phyloP scores from a whole-genome alignment of 2,888 invertebrate genomes.

The Heliothis peltigera region DNA sequence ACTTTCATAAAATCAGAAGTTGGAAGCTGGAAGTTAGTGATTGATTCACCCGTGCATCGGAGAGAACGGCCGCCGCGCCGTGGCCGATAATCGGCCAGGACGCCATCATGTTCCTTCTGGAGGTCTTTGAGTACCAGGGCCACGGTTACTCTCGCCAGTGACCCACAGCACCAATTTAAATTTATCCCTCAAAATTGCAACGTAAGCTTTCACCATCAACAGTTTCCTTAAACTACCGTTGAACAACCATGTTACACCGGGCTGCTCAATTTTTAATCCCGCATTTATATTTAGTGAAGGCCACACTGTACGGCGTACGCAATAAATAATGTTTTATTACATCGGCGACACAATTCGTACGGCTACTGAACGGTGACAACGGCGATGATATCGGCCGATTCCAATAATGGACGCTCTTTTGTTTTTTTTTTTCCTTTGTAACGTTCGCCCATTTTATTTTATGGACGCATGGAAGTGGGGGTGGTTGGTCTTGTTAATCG shows the following conservation, averaged over 20 bases:
- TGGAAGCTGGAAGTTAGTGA: too few species aligned
- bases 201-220: background rate
- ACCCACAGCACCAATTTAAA: too few species aligned
- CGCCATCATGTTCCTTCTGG: too few species aligned
- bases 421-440: constrained; percentile 45
- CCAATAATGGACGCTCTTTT: constrained; percentile 42
- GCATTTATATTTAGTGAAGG: constrained; percentile 40
- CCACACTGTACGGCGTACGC: constrained; percentile 11
- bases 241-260: background rate
- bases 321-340: constrained; percentile 53
- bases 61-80: too few species aligned
- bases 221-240: background rate
- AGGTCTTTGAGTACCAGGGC: too few species aligned
- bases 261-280: constrained; percentile 43
- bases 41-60: too few species aligned
- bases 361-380: constrained; percentile 39
- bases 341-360: constrained; percentile 39
- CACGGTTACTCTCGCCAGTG: too few species aligned
- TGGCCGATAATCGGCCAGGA: too few species aligned
- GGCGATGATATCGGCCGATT: constrained; percentile 42
- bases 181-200: background rate
- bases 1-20: too few species aligned
- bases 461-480: background rate
- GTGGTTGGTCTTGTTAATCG: background rate
- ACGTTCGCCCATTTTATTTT: constrained; percentile 28